Conservation (phyloP, 2,113 vertebrate species). For the Hippotragus niger region DNA sequence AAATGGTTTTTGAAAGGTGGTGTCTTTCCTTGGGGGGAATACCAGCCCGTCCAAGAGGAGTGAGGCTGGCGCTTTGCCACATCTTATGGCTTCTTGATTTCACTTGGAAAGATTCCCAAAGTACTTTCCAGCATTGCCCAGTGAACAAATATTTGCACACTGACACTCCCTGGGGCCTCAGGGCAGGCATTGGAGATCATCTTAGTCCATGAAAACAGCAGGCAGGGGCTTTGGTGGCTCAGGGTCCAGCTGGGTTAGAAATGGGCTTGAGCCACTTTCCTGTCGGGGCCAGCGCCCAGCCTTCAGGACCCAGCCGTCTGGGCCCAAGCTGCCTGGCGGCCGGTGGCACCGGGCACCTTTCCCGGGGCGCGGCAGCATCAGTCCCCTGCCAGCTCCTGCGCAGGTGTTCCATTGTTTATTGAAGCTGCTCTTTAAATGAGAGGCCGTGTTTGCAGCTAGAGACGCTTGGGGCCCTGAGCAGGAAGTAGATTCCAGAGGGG, state of each 20-base stretch:
- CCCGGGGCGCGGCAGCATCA: fast-evolving
- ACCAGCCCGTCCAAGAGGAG: not conserved
- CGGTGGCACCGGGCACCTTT: not conserved
- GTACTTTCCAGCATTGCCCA: not conserved
- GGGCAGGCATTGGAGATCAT: not conserved
- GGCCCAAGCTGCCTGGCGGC: fast-evolving
- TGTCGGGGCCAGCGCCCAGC: not conserved
- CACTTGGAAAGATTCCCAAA: constrained; percentile 45
- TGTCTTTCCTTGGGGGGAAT: not conserved
- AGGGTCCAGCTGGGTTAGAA: not conserved
- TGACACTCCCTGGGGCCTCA: not conserved
- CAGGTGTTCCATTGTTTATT: not conserved
- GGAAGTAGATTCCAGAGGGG: not conserved
- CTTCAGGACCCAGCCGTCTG: not conserved
- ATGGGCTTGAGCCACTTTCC: not conserved
- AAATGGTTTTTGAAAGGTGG: not conserved
- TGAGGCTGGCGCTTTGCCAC: not conserved
- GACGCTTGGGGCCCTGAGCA: fast-evolving
- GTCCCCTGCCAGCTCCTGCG: not conserved
- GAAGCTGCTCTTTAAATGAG: not conserved
- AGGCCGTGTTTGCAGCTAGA: no score
- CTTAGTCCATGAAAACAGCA: not conserved
- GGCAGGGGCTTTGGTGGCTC: not conserved
- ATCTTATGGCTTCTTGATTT: constrained; percentile 44
- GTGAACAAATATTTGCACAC: constrained; percentile 45